A percentile compares a stretch with the other conserved stretches of the same genome.
These are phyloP conservation scores for Poecile atricapillus DNA, from an alignment of 2,113 vertebrate species.

Conservation along the genomic window DNA sequence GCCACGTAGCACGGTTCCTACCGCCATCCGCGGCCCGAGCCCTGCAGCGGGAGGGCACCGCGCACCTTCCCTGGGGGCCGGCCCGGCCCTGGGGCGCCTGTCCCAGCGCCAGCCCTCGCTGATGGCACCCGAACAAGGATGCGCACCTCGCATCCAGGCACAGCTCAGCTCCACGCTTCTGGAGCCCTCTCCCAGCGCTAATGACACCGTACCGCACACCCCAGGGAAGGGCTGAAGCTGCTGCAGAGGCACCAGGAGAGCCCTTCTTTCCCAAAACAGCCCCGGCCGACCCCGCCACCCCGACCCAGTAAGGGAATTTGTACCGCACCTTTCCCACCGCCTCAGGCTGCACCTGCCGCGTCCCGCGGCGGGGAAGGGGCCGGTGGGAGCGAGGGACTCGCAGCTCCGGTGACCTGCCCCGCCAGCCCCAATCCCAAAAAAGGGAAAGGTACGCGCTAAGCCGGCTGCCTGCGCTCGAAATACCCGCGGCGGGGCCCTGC, in stretches of 20 bases:
- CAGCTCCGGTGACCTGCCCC: background rate
- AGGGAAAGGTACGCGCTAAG: constrained; percentile 73
- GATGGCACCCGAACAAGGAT: fast-evolving
- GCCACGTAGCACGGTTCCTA: fast-evolving
- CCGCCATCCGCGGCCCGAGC: fast-evolving
- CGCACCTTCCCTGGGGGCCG: fast-evolving
- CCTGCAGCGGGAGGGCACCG: background rate
- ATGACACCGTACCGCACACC: background rate
- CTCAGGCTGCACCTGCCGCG: background rate
- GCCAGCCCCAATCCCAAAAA: constrained; percentile 65
- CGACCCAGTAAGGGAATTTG: too few relatives aligned
- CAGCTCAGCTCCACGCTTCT: fast-evolving
- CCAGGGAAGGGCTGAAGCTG: background rate
- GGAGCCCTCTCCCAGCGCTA: background rate
- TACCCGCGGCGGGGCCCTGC: constrained; percentile 62
- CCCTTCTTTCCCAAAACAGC: background rate
- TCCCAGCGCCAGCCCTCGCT: fast-evolving
- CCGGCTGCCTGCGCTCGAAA: constrained; percentile 72
- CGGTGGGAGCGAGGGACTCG: background rate
- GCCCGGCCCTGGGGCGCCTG: fast-evolving
- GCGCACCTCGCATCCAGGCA: background rate
- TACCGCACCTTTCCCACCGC: background rate
- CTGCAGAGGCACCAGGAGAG: background rate
- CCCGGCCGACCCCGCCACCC: background rate
- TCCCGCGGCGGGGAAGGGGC: background rate